Conservation (phyloP, 2,113 vertebrate genomes). For the Cariama cristata region DNA sequence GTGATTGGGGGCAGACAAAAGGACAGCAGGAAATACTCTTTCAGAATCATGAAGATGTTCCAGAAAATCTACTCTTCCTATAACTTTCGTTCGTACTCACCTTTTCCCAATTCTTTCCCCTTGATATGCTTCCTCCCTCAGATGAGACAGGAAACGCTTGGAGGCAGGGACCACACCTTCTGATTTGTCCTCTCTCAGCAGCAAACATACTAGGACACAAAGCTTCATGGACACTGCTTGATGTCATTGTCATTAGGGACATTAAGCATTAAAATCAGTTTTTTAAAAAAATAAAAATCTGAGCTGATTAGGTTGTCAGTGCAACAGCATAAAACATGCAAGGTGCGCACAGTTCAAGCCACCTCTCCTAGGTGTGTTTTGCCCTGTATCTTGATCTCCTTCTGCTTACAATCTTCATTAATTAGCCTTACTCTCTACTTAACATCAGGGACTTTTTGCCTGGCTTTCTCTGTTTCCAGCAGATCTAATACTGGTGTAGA, state of each 20-base stretch:
- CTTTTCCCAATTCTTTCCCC: neutral
- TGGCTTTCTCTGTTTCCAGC: neutral
- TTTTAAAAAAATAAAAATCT: neutral
- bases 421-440: neutral
- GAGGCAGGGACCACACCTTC: neutral
- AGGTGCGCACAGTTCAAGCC: neutral
- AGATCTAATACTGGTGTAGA: neutral
- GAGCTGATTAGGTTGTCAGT: neutral
- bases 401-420: neutral
- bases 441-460: neutral
- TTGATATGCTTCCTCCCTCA: neutral
- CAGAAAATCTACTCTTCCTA: neutral
- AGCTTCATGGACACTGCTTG: fast-evolving
- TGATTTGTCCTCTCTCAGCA: neutral
- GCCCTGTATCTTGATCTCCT: neutral
- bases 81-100: neutral
- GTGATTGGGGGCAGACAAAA: neutral
- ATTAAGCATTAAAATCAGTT: neutral
- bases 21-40: neutral
- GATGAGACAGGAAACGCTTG: fast-evolving
- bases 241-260: neutral
- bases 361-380: neutral
- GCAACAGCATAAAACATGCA: neutral
- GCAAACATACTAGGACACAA: neutral
- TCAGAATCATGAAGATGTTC: neutral